Evolutionary conservation across 1,140 invertebrate genomes (phyloP).

Genomic region (Aphaenogaster rudis): DNA sequence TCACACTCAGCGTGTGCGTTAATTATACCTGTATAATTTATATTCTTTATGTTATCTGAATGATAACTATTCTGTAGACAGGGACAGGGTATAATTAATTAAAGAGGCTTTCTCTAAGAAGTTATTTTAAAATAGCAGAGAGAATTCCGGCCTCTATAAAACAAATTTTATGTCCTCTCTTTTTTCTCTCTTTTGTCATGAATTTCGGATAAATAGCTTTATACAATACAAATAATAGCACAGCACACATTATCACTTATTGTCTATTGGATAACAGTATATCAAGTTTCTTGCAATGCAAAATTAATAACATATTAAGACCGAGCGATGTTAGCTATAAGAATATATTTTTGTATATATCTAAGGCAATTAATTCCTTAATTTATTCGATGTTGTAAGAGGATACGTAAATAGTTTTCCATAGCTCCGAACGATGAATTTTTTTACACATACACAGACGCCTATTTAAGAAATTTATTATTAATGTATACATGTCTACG

Average conservation of each 20-base stretch:
- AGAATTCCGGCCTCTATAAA: background rate
- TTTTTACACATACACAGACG: background rate
- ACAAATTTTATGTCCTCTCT: background rate
- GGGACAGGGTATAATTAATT: background rate
- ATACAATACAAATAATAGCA: slow-evolving; percentile 1
- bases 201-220: background rate
- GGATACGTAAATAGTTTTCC: background rate
- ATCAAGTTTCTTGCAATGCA: background rate
- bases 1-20: background rate
- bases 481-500: slow-evolving; percentile 21
- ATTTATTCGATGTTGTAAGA: slow-evolving; percentile 18
- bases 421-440: background rate
- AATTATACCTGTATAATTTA: background rate
- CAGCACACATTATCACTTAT: background rate
- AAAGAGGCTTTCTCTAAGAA: background rate
- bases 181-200: background rate
- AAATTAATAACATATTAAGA: background rate
- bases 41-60: background rate
- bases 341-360: slow-evolving; percentile 40
- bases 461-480: slow-evolving; percentile 26
- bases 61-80: background rate
- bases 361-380: background rate
- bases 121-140: background rate
- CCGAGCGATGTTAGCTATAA: background rate
- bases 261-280: background rate